phyloP scores from a whole-genome alignment of 2,113 vertebrate genomes.

The Corydoras maculifer region DNA sequence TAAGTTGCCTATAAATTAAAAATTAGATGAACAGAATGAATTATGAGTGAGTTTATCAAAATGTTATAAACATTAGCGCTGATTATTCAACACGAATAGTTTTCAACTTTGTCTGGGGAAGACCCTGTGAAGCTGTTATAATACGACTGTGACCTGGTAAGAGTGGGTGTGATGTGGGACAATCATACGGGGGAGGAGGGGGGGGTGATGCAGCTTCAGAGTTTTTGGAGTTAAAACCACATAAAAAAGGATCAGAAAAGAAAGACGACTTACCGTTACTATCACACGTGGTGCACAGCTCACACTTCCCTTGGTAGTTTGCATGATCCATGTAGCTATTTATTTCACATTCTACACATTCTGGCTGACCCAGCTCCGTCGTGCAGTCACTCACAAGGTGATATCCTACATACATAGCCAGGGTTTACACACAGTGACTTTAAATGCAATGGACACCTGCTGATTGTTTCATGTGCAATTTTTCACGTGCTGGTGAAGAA shows the following conservation, averaged over 20 bases:
- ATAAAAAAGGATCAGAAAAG: neutral
- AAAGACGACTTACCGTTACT: constrained; percentile 40
- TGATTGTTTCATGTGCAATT: no score
- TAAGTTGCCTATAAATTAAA: constrained; percentile 43
- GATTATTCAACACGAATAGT: neutral
- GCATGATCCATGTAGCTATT: constrained; percentile 14
- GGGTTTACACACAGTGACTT: no score
- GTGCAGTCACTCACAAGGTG: constrained; percentile 24
- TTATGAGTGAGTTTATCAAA: neutral
- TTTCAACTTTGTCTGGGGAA: no score
- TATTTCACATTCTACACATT: neutral
- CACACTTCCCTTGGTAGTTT: neutral
- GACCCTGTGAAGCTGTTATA: no score
- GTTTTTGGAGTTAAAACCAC: no score
- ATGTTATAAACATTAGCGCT: neutral
- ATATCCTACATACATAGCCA: constrained; percentile 45
- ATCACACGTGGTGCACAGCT: constrained; percentile 46
- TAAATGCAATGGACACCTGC: no score
- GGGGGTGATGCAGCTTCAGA: no score
- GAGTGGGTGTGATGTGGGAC: no score
- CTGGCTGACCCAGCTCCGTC: fast-evolving
- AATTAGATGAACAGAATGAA: neutral
- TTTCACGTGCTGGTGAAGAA: no score
- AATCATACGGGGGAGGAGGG: no score
- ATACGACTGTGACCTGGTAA: no score